A percentile compares a stretch with the other conserved stretches of the same genome.
phyloP scores from a whole-genome alignment of 2,113 vertebrate species.

The Stercorarius parasiticus region DNA sequence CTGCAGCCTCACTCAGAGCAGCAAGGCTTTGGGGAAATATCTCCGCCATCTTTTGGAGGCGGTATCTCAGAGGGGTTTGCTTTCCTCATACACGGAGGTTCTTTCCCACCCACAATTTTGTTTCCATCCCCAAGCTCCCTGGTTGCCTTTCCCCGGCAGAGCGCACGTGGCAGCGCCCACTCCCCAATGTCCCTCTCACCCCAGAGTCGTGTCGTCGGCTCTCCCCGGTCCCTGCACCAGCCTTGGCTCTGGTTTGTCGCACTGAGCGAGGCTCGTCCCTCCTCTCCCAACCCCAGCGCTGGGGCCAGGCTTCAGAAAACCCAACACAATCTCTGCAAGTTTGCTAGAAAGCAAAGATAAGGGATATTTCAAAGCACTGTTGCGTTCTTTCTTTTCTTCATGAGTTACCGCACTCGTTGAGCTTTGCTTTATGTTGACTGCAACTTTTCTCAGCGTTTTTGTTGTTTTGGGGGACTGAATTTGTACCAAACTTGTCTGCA shows the following conservation, averaged over 20 bases:
- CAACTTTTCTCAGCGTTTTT: not conserved
- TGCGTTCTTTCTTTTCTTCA: not conserved
- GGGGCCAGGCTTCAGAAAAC: not conserved
- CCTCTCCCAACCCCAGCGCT: not conserved
- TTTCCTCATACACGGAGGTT: not conserved
- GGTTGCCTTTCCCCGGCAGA: not conserved
- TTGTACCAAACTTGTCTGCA: constrained; percentile 46
- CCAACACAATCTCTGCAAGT: not conserved
- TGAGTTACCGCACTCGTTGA: not conserved
- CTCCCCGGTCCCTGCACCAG: not conserved
- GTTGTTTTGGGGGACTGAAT: not conserved
- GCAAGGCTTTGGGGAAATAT: not conserved
- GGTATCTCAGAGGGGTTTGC: not conserved
- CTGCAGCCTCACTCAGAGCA: not conserved
- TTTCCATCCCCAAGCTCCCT: not conserved
- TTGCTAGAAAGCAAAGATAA: not conserved
- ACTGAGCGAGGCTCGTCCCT: not conserved
- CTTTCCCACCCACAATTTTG: not conserved
- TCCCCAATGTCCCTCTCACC: not conserved
- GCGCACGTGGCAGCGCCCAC: fast-evolving
- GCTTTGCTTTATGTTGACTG: not conserved
- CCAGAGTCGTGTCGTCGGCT: not conserved
- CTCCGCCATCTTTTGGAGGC: not conserved
- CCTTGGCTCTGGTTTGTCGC: not conserved
- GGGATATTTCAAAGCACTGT: not conserved